Base-by-base conservation (phyloP, 2,797 vertebrate genomes). In the Gymnothorax reevesii region DNA sequence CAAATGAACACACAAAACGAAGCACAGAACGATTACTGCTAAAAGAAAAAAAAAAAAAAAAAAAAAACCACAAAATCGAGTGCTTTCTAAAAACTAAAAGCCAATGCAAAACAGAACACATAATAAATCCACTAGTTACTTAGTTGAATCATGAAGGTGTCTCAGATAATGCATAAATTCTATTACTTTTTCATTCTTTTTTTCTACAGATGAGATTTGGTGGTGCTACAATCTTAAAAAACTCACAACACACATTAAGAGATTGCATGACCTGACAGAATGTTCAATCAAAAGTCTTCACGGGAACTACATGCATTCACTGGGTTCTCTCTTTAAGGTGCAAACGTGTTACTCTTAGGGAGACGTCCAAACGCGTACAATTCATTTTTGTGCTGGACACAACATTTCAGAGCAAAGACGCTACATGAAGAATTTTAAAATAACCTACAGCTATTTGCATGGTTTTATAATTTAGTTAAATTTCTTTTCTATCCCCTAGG, bases 271-370 rank as follows among this genome's bases (percentile, higher is more conserved):
- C 96, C 92, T 96, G 96, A 97, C 95, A 96, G 96, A 97, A 95
- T 97, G 95, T 96, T 96, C 96, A 95, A 97, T 97, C 97, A 97
- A 97, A 97, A 92, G 92, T 93, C 33, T 97, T 94, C 96, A 97
- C 96, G 94, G 97, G 93, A 94, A 96, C 96, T 94, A 96, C 97
- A 98, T 96, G 94, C 95, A 95, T 93, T 93, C 94, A 95, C 97
- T 95, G 97, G 92, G 90, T 91, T 91, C 90, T 90, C 88, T 88
- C 91, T 94, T 94, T 94, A 95, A 95, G 94, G 95, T 96, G 95
- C 95, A 93, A 95, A 96, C 93, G 90, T 87, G 94, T 91, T 90
- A 94, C 91, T 79, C 87, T 86, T 88, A 88, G 66, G 83, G 87
- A 94, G 92, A 89, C 91, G 94, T 89, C 88, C 88, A 92, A 92